Conservation (phyloP, 2,888 invertebrate genomes). For the Drosophila longiperda region DNA sequence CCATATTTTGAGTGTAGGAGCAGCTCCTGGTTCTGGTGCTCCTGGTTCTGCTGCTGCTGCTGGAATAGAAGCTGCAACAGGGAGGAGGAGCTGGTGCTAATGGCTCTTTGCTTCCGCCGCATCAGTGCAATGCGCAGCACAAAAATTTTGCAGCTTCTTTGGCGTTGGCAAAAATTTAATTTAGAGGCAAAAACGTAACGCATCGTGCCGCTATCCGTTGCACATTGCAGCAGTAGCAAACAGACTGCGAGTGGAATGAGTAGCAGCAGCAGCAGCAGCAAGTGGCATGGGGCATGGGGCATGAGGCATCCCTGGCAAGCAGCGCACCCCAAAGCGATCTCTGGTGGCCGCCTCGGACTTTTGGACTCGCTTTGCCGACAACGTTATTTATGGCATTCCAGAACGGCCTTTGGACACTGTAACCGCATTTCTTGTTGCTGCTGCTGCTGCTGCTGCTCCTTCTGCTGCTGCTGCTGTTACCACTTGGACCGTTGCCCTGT, state of each 20-base stretch:
- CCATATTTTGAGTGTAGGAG: background rate
- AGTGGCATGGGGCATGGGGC: background rate
- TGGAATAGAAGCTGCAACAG: slow-evolving; percentile 9
- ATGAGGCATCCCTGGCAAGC: slow-evolving; percentile 23
- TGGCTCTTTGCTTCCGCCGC: slow-evolving; percentile 76
- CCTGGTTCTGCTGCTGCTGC: background rate
- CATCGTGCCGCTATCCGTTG: slow-evolving; percentile 58
- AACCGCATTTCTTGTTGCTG: slow-evolving; percentile 78
- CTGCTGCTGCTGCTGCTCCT: slow-evolving; percentile 4
- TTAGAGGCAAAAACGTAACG: slow-evolving; percentile 81
- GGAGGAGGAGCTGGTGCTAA: slow-evolving; percentile 58
- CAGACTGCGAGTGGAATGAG: background rate
- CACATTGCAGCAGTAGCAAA: slow-evolving; percentile 46
- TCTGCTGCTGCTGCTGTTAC: slow-evolving; percentile 24
- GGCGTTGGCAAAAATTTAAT: slow-evolving; percentile 81
- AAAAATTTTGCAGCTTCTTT: slow-evolving; percentile 81
- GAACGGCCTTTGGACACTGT: slow-evolving; percentile 81
- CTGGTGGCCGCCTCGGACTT: slow-evolving; percentile 48
- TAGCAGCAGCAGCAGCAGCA: background rate
- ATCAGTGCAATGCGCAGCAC: slow-evolving; percentile 79
- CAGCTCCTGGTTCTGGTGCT: background rate
- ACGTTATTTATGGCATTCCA: slow-evolving; percentile 81
- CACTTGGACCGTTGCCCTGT: slow-evolving; percentile 73
- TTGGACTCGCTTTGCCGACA: slow-evolving; percentile 67
- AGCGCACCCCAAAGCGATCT: slow-evolving; percentile 41